These are phyloP conservation scores for Pseudomyrmex dendroicus DNA, from an alignment of 1,140 invertebrate genomes.

Conservation along the genomic window DNA sequence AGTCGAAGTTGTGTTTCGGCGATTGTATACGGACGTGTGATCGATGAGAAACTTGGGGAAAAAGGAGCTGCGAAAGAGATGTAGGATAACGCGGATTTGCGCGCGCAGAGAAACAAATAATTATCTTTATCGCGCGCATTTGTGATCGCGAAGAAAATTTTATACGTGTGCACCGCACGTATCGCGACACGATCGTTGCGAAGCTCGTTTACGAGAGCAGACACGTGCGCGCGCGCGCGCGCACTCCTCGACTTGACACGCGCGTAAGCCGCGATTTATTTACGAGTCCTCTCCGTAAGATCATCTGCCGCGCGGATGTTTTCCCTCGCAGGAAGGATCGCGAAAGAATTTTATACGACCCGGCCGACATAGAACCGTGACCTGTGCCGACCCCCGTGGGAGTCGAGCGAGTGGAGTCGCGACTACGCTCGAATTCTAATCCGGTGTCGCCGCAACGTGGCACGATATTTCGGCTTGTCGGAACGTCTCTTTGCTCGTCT, in stretches of 20 bases:
- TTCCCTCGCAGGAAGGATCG: background rate
- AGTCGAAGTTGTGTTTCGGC: conserved; percentile 43
- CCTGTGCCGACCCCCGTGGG: conserved; percentile 40
- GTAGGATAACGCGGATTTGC: too few species aligned
- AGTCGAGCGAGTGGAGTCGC: conserved; percentile 44
- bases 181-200: background rate
- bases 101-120: too few species aligned
- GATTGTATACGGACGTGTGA: conserved; percentile 41
- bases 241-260: background rate
- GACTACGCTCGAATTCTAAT: conserved; percentile 79
- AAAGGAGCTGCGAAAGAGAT: background rate
- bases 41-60: conserved; percentile 30
- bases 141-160: background rate
- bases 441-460: conserved; percentile 55
- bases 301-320: conserved; percentile 31
- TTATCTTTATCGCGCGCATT: background rate
- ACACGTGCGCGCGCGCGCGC: background rate
- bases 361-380: conserved; percentile 53
- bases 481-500: conserved; percentile 69
- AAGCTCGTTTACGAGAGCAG: too few species aligned
- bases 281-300: conserved; percentile 62
- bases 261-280: conserved; percentile 75
- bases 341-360: conserved; percentile 70
- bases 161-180: too few species aligned
- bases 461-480: conserved; percentile 79